Evolutionary conservation across 2,888 invertebrate species (phyloP), one percentile per base, ranked within the genome.

Genomic region (Dasypogon diadema): DNA sequence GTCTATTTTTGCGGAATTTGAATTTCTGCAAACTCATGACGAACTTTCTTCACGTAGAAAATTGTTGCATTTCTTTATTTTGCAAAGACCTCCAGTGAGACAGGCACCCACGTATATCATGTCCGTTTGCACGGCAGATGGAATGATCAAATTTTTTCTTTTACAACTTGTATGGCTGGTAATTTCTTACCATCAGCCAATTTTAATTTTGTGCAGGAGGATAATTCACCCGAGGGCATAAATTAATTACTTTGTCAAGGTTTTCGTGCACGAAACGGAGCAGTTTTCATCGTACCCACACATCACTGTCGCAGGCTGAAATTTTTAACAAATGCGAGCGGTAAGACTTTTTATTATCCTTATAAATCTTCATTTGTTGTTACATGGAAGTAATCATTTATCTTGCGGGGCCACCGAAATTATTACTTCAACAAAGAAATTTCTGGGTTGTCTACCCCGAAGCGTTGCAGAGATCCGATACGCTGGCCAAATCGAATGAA

Each of bases 351-450:
- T 70, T 70, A 70, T 70, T 70, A 70, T 70, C 70, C 70, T 70
- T 54, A 70, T 70, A 70, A 70, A 70, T 70, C 70, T 70, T 70
- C 70, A 70, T 70, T 70, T 70, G 70, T 70, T 51, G 34, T 22
- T 70, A 54, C 70, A 70, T 22, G 70, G 30, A 56, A 51, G 54
- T 54, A 70, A 70, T 70, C 70, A 70, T 70, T 70, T 70, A 70
- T 70, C 70, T 54, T 30, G 16, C 46, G 54, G 51, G 42, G 70
- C 70, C 70, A 70, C 70, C 70, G 70, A 70, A 70, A 70, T 54
- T 70, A 70, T 70, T 70, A 34, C 54, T 46, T 70, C 70, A 48
- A 70, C 54, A 54, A 70, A 54, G 54, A 54, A 70, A 54, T 54
- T 70, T 34, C 6, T 54, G 70, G 18, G 18, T 14, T 46, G 65